Evolutionary conservation across 2,113 vertebrate genomes (phyloP).

Genomic region (Gavialis gangeticus): DNA sequence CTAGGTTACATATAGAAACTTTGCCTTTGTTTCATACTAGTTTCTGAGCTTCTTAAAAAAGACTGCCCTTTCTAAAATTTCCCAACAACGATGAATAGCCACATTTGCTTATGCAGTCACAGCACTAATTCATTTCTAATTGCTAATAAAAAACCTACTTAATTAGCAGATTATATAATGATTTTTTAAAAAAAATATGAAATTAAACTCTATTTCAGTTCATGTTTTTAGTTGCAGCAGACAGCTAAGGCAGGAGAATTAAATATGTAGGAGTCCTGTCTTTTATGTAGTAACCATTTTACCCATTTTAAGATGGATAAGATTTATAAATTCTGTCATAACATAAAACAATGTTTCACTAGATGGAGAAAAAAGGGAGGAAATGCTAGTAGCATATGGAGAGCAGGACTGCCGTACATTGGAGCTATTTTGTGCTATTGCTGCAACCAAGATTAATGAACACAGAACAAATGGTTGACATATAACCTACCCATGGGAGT

Average conservation of each 20-base stretch:
- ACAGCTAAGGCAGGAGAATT: neutral
- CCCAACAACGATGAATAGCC: neutral
- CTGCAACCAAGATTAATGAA: slow-evolving; percentile 56
- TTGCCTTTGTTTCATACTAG: accelerated
- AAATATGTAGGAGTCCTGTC: neutral
- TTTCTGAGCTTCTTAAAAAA: neutral
- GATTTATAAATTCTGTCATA: neutral
- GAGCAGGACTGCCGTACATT: neutral
- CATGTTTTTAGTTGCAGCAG: neutral
- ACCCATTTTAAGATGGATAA: neutral
- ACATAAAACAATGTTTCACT: neutral
- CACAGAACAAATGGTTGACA: slow-evolving; percentile 22
- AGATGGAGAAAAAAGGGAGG: neutral
- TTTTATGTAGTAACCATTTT: neutral
- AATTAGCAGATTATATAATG: neutral
- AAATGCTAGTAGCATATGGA: neutral
- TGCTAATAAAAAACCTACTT: neutral
- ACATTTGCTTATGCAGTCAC: neutral
- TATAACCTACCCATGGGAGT: slow-evolving; percentile 95
- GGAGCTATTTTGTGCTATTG: neutral
- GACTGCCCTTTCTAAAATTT: too few species aligned
- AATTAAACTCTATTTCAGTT: neutral
- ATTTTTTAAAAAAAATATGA: neutral
- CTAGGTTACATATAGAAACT: accelerated
- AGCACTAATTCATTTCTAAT: neutral